Base-by-base conservation (phyloP, 2,797 vertebrate species). In the Kryptopterus vitreolus region DNA sequence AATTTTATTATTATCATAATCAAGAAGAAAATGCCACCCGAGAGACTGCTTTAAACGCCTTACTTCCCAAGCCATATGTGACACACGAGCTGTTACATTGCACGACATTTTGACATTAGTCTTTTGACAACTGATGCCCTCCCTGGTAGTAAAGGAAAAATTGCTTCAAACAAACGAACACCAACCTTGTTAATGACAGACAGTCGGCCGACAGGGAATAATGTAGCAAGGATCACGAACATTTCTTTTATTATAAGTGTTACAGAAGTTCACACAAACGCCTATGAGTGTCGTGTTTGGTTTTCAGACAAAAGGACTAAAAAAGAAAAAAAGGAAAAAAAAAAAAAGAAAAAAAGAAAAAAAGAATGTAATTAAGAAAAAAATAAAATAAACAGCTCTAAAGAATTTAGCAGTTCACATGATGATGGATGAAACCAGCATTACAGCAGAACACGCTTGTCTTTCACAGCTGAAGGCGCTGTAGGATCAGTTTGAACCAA, bases 351-450 rank as follows among this genome's bases (percentile, higher is more conserved):
- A 50, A 65, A 38, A 68, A 79, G 61, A 78, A 74, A n/a, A n/a
- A n/a, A n/a, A n/a, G n/a, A 78, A 66, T 59, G 81, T 76, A 82
- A 85, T 80, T 76, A 77, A 81, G 81, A 72, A 69, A 83, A 77
- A 85, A 74, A 79, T 16, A 52, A 0, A 38, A 65, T 43, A 86
- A 84, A 80, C 73, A 76, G 26, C 80, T 68, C 63, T 86, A 89
- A 88, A 81, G 84, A 86, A 82, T 82, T 83, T 84, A 78, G 87
- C 85, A 88, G 86, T 85, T 83, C 79, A 80, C 77, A 77, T 76
- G 72, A 79, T 77, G 76, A 88, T 76, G 72, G 87, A 85, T 82
- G 86, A 86, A 83, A 75, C 72, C 72, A 48, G 72, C 66, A 77
- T 57, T 81, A 80, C 80, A 77, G 78, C 65, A 77, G 78, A 81